These are phyloP conservation scores for Urophycis tenuis DNA, from an alignment of 2,797 vertebrate genomes.

Conservation along the genomic window DNA sequence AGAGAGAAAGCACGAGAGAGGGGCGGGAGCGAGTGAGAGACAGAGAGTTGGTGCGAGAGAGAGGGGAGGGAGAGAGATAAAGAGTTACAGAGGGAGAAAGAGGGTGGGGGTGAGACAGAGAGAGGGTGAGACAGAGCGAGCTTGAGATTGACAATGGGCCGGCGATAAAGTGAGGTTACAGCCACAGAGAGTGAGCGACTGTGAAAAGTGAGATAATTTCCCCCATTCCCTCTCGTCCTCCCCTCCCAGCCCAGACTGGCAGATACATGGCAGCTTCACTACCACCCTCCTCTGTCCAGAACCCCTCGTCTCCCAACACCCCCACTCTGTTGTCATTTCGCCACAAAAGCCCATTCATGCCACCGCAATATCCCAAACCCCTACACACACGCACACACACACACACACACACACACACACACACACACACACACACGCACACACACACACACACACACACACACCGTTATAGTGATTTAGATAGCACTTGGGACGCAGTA, in stretches of 20 bases:
- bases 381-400: background rate
- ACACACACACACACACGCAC: background rate
- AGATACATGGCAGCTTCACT: conserved; percentile 52
- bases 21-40: background rate
- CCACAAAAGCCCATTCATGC: background rate
- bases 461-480: background rate
- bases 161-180: background rate
- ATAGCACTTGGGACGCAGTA: background rate
- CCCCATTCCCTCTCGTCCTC: background rate
- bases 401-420: background rate
- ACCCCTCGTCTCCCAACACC: background rate
- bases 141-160: background rate
- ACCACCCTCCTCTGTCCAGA: conserved; percentile 1
- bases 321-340: background rate
- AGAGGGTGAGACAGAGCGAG: background rate
- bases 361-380: background rate
- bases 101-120: background rate
- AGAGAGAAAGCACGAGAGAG: conserved; percentile 11
- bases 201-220: background rate
- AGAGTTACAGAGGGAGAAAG: background rate
- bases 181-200: background rate
- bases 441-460: background rate
- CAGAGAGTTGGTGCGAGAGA: background rate
- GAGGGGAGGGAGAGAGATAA: background rate
- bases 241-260: conserved; percentile 43